These are phyloP conservation scores for Pectinophora gossypiella DNA, from an alignment of 1,140 invertebrate species.

Conservation along the genomic window DNA sequence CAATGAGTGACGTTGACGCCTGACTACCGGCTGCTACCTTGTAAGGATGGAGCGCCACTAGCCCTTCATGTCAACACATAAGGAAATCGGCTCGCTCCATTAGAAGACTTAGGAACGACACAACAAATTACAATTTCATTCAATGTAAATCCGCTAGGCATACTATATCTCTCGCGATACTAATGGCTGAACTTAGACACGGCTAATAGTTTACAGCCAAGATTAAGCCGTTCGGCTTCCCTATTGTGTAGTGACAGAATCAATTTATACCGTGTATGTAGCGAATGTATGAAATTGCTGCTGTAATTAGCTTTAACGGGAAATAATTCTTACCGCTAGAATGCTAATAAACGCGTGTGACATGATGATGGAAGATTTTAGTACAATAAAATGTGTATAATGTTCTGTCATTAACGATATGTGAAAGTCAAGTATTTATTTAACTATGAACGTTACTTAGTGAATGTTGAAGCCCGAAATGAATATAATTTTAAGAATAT, in stretches of 20 bases:
- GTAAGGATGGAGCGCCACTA: constrained; percentile 36
- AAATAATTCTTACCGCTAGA: neutral
- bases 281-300: constrained; percentile 26
- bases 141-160: constrained; percentile 59
- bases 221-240: constrained; percentile 46
- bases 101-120: constrained; percentile 33
- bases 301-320: constrained; percentile 21
- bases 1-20: constrained; percentile 45
- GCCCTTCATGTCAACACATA: constrained; percentile 44
- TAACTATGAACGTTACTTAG: too few relatives aligned
- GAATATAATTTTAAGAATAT: too few relatives aligned
- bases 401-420: too few relatives aligned
- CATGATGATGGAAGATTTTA: too few relatives aligned
- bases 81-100: constrained; percentile 45
- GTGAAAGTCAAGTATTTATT: too few relatives aligned
- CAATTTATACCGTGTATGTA: constrained; percentile 28
- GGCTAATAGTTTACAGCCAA: constrained; percentile 49
- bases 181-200: constrained; percentile 58
- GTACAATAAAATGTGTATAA: too few relatives aligned
- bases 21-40: constrained; percentile 32
- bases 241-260: constrained; percentile 38
- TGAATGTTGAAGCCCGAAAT: too few relatives aligned
- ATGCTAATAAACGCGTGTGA: neutral
- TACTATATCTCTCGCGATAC: constrained; percentile 31
- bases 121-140: constrained; percentile 70